These are phyloP conservation scores for Indicator indicator DNA, from an alignment of 2,113 vertebrate species.

Conservation along the genomic window DNA sequence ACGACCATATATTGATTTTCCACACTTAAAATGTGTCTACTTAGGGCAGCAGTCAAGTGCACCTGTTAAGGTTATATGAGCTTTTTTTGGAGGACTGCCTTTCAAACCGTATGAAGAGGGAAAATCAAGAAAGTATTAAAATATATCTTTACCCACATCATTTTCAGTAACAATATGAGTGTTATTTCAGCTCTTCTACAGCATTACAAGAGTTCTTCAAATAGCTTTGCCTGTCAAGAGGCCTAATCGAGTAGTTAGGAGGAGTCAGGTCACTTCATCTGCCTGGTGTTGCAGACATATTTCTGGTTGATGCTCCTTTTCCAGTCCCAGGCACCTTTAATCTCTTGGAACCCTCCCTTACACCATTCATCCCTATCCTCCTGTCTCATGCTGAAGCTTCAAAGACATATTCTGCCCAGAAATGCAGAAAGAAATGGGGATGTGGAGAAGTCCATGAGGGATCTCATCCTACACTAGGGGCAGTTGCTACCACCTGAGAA, in stretches of 20 bases:
- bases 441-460: not conserved
- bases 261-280: not conserved
- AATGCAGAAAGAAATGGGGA: not conserved
- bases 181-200: not conserved
- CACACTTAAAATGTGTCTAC: not conserved
- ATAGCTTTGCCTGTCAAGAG: not conserved
- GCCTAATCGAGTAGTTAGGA: not conserved
- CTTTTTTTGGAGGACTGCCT: not conserved
- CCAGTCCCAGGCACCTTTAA: not conserved
- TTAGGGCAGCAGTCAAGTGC: not conserved
- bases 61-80: not conserved
- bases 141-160: not conserved
- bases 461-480: not conserved
- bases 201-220: not conserved
- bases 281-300: too few species aligned
- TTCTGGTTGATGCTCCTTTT: not conserved
- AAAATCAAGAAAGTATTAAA: not conserved
- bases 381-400: not conserved
- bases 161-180: not conserved
- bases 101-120: not conserved
- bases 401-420: not conserved
- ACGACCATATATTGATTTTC: not conserved
- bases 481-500: accelerated
- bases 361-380: not conserved
- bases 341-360: not conserved